Base-by-base conservation (phyloP, 30 jellyfish, hydroid and myxozoan genomes). In the Rhopilema esculentum region DNA sequence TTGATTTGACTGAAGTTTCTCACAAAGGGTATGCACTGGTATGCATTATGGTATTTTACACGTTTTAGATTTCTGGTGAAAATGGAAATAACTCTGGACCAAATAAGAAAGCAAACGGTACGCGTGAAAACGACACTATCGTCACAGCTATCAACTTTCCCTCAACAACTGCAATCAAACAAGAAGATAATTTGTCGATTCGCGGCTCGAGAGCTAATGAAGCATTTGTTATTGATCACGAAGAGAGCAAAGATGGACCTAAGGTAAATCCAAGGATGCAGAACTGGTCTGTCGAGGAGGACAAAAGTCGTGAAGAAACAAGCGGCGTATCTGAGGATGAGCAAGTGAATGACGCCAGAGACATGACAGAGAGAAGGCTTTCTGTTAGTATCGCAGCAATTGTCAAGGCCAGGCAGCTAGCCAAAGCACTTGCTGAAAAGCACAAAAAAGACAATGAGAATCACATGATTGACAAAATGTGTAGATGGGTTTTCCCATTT, bases 391-490 rank as follows among this genome's bases (percentile, higher is more conserved):
- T 83, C 0, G 71, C 77, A 24, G 94, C 94, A 0, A 33, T 85
- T 19, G 88, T 88, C 69, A 79, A 80, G 25, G 91, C 91, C 21
- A 63, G 49, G 48, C 83, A 73, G 31, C 24, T 88, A 23, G 91
- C 88, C 8, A 80, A 68, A 62, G 65, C 49, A 72, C 91, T 92
- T 22, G 89, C 94, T 8, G 96, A 86, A 29, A 84, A 79, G 29
- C 98, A 92, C 69, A 80, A 72, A 53, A 66, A 86, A 17, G 92
- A 66, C 49, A 48, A 80, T 21, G 98, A 93, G 8, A 72, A 77
- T 4, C 98, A 93, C 68, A 57, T 93, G 84, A 88, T 93, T 27
- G 98, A 93, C 40, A 83, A 76, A 52, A 68, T 88, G n/a, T 81
- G 95, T 48, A 81, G 97, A 69, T 72, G 65, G 70, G 26, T 93